Evolutionary conservation across 2,797 vertebrate genomes (phyloP), one percentile per base, ranked within the genome.

Genomic region (Gastrophryne carolinensis): DNA sequence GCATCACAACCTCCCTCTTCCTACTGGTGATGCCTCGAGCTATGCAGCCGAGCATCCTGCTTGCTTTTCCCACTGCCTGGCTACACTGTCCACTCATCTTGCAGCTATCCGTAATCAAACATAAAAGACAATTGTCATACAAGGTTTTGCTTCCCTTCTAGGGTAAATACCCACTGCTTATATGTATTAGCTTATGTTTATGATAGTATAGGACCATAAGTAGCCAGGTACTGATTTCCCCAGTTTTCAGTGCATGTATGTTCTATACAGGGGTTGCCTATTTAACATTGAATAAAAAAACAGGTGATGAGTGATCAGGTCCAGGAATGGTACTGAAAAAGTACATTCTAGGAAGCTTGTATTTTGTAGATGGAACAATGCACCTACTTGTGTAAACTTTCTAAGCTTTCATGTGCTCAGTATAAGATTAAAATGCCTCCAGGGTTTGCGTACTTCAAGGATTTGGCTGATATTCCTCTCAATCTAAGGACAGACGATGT

Each of bases 401-500:
- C 79, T 80, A 76, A 79, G 66, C 81, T 76, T 81, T 78, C 6
- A 5, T 78, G 30, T 80, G 79, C 34, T 62, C 74, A 66, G 26
- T 73, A 1, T 52, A 79, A 79, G 74, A 84, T 80, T 82, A 77
- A 73, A 5, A 81, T 82, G 82, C 82, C 84, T 81, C 78, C 80
- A 80, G 79, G 72, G 65, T 81, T 58, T 83, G 66, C 49, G 78
- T 79, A 85, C 80, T 73, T 79, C 80, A 76, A 81, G 79, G 81
- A 81, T 82, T 69, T 81, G 29, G 11, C 62, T 81, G 76, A 73
- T 82, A 64, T 82, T 79, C 70, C 66, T 84, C 85, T 82, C 77
- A 82, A 83, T 86, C 77, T 73, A 80, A 70, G 85, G 81, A 84
- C 75, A 81, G 82, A 84, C 58, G 80, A 81, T 84, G 80, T 80